These are phyloP conservation scores for Hemistola chrysoprasaria DNA, from an alignment of 2,888 invertebrate species.

Conservation along the genomic window DNA sequence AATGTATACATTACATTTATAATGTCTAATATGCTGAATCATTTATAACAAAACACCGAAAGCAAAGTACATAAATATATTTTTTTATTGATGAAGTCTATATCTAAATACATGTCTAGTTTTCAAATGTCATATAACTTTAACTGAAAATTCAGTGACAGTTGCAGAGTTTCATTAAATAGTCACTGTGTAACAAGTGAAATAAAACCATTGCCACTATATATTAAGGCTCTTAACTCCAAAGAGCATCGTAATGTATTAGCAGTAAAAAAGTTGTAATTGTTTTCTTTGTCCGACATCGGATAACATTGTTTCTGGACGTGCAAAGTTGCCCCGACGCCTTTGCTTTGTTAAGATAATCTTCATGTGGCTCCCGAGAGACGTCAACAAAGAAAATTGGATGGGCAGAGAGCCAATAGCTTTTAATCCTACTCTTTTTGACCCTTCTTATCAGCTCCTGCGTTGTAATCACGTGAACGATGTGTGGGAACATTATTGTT, in stretches of 20 bases:
- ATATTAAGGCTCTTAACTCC: conserved; percentile 8
- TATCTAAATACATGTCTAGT: too few species aligned
- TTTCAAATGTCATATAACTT: too few species aligned
- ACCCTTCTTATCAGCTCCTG: conserved; percentile 69
- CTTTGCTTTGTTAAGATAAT: conserved; percentile 79
- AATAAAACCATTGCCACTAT: background rate
- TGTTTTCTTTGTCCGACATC: conserved; percentile 48
- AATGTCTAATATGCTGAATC: too few species aligned
- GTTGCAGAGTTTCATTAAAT: too few species aligned
- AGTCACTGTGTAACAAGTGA: too few species aligned
- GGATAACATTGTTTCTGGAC: conserved; percentile 66
- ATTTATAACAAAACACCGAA: too few species aligned
- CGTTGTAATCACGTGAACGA: conserved; percentile 61
- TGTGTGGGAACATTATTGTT: conserved; percentile 35
- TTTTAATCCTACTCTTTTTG: conserved; percentile 77
- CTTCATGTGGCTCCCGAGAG: conserved; percentile 67
- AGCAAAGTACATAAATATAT: too few species aligned
- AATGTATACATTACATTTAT: too few species aligned
- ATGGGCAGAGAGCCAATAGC: conserved; percentile 80
- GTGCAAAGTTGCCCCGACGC: conserved; percentile 56
- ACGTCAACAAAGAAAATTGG: conserved; percentile 81
- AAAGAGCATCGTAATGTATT: conserved; percentile 45
- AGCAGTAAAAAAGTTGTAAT: conserved; percentile 57
- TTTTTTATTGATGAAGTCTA: too few species aligned
- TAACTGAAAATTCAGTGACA: too few species aligned